Evolutionary conservation across 2,113 vertebrate genomes (phyloP), one percentile per base, ranked within the genome.

Genomic region (Pandion haliaetus): DNA sequence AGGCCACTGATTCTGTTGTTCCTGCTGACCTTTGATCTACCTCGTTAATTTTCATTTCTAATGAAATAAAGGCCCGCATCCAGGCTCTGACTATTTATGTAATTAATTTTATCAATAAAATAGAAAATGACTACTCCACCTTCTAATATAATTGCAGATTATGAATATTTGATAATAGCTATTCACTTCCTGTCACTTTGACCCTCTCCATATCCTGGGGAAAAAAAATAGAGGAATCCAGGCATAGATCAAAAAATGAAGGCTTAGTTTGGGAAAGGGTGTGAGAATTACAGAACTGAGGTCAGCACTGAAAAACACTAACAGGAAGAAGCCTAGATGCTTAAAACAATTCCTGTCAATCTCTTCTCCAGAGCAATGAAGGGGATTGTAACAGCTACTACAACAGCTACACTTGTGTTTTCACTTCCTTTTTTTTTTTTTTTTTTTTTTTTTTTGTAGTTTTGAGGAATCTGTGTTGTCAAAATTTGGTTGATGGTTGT

Each of bases 161-260:
- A 70, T 42, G 63, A 55, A 14, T 58, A 24, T 73, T 67, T 66
- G 73, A 12, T 40, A 58, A 42, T 18, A 80, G 86, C 57, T 38
- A 7, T 80, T 95, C 18, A 34, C 81, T 95, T 95, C 93, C 93
- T 87, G 93, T 61, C 26, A 36, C 74, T 95, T 7, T 91, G 93
- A 84, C 86, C 69, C 62, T 79, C 62, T 58, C 74, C 82, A 90
- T 84, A 91, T 94, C 91, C 94, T 93, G 95, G 89, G 91, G 85
- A 86, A 92, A 91, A 90, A 72, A 92, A 20, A 32, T 7, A 88
- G 80, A 96, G 83, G 81, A 93, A 76, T 93, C 54, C 54, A 72
- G 80, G 38, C 73, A 76, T 32, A 90, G 78, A 87, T 80, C 23
- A 94, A 89, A 86, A 94, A 80, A 66, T 23, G 49, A 88, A 93